Conservation (phyloP, 2,888 invertebrate genomes). For the Machimus atricapillus region DNA sequence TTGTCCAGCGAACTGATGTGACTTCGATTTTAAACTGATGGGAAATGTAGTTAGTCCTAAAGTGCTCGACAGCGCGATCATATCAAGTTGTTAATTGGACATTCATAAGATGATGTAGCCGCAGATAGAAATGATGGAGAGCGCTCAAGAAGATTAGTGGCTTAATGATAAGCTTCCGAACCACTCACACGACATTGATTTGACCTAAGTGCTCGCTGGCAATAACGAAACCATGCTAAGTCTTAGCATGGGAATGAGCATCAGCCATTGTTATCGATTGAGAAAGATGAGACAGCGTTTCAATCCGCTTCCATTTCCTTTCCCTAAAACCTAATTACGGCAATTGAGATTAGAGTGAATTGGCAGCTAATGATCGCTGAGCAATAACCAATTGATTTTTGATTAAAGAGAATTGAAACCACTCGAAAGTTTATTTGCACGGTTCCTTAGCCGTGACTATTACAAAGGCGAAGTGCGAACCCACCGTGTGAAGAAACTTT, state of each 20-base stretch:
- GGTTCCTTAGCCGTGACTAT: neutral
- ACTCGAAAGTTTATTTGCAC: neutral
- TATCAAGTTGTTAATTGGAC: conserved; percentile 38
- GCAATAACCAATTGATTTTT: conserved; percentile 13
- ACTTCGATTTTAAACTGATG: neutral
- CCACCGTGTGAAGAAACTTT: neutral
- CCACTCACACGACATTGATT: neutral
- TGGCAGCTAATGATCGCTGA: neutral
- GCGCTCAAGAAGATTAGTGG: conserved; percentile 8
- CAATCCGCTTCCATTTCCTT: neutral
- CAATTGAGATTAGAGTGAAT: neutral
- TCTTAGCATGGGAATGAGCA: conserved; percentile 12
- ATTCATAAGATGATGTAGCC: conserved; percentile 33
- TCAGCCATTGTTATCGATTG: conserved; percentile 2
- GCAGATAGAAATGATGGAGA: conserved; percentile 16
- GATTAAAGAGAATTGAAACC: neutral
- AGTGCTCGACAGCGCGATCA: neutral
- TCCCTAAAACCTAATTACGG: conserved; percentile 9
- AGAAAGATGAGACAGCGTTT: neutral
- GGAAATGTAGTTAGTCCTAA: neutral
- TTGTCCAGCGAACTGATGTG: neutral
- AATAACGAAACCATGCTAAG: neutral
- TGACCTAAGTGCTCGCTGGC: conserved; percentile 4
- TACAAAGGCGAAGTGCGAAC: neutral
- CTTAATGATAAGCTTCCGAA: conserved; percentile 30